Evolutionary conservation across 2,888 invertebrate species (phyloP).

Genomic region (Patella ulyssiponensis): DNA sequence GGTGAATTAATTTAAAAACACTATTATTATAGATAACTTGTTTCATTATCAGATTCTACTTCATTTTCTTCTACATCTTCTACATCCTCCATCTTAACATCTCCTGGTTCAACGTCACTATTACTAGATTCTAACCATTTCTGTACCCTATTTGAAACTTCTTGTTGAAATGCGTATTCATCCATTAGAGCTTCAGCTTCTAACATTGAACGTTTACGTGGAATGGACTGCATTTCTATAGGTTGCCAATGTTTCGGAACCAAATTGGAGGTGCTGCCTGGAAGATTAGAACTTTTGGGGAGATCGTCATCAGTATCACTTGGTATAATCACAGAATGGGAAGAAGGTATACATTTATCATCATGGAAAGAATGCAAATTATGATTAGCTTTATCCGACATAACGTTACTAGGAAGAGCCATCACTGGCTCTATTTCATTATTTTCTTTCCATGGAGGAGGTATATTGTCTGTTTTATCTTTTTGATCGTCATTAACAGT

Average conservation of each 20-base stretch:
- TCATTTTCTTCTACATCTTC: slow-evolving; percentile 31
- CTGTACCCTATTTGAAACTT: slow-evolving; percentile 53
- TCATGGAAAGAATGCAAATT: slow-evolving; percentile 49
- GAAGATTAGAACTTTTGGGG: slow-evolving; percentile 40
- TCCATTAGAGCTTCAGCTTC: slow-evolving; percentile 52
- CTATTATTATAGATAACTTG: slow-evolving; percentile 26
- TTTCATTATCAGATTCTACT: slow-evolving; percentile 31
- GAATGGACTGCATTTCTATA: slow-evolving; percentile 38
- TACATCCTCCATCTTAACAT: slow-evolving; percentile 40
- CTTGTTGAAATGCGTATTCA: slow-evolving; percentile 53
- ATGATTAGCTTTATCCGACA: slow-evolving; percentile 49
- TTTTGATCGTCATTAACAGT: slow-evolving; percentile 28
- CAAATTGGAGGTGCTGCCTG: slow-evolving; percentile 52
- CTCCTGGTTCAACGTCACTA: slow-evolving; percentile 41
- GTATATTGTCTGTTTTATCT: slow-evolving; percentile 28
- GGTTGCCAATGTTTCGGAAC: slow-evolving; percentile 59
- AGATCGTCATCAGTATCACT: slow-evolving; percentile 30
- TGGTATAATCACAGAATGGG: slow-evolving; percentile 59
- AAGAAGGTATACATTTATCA: slow-evolving; percentile 45
- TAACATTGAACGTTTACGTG: slow-evolving; percentile 30
- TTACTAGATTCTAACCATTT: slow-evolving; percentile 51
- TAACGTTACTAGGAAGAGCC: slow-evolving; percentile 26
- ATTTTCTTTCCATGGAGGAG: slow-evolving; percentile 42
- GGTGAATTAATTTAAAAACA: too few relatives aligned
- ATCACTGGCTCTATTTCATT: slow-evolving; percentile 46